Evolutionary conservation across 2,888 invertebrate species (phyloP), one percentile per base, ranked within the genome.

Genomic region (Agrochola lota): DNA sequence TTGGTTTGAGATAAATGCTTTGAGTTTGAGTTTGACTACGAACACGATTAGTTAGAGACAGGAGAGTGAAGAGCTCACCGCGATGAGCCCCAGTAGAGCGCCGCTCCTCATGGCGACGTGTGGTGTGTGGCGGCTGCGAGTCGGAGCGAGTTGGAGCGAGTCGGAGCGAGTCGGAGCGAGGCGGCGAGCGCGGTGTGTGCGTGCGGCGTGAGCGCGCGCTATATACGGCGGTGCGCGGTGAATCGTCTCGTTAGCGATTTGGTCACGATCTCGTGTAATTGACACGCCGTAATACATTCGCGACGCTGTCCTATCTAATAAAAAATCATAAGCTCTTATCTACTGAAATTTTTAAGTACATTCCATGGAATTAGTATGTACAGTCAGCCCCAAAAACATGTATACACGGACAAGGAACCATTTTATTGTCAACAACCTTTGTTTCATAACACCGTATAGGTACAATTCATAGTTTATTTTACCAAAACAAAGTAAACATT

Each of bases 281-380:
- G 79, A 55, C 62, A 75, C 68, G 83, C 67, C n/a, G 15, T 57
- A 80, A 82, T 30, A 57, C 49, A 68, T 80, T 80, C 23, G 83
- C 43, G 35, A 64, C 60, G 71, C 72, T 81, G 30, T 79, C 55
- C 30, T 59, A 9, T 17, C 46, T 35, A 26, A 60, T 67, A 26
- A 46, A 15, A 12, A 23, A 49, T 40, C 20, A 52, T 26, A 17
- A 52, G 52, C 73, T 66, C 17, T 35, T 66, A 73, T n/a, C n/a
- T 17, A 23, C 40, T 30, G n/a, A 30, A 2, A 23, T 26, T 2
- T 9, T 52, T 52, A 52, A 23, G 6, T n/a, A 40, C 59, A 17
- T 23, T 8, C 23, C 23, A 23, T 52, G 52, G 52, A 52, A 46
- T 43, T 11, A 9, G 43, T 43, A 43, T 43, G 43, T 43, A 43